These are phyloP conservation scores for Ceyx melanurus DNA, from an alignment of 2,113 vertebrate species.

Conservation along the genomic window DNA sequence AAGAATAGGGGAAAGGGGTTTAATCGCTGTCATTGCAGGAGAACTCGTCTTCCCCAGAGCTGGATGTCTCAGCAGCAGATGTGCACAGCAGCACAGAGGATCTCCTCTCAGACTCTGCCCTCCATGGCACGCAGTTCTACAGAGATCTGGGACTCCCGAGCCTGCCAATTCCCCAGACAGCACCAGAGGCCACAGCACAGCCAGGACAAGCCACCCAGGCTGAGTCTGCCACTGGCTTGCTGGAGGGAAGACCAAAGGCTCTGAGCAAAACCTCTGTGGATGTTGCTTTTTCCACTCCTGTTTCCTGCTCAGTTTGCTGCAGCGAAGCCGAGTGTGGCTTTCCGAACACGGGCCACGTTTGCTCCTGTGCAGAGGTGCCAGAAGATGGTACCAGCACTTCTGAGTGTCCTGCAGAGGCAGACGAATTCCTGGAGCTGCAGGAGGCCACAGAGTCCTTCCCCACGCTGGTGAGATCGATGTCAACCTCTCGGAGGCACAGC, in stretches of 20 bases:
- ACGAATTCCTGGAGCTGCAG: background rate
- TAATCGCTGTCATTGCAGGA: constrained; percentile 70
- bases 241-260: background rate
- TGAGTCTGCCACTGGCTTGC: background rate
- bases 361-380: background rate
- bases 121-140: constrained; percentile 83
- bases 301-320: background rate
- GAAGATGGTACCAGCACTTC: background rate
- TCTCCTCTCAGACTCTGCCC: constrained; percentile 75
- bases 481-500: constrained; percentile 84
- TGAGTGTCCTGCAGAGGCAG: background rate
- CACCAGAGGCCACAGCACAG: rapidly evolving
- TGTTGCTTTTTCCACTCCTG: background rate
- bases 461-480: constrained; percentile 79
- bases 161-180: background rate
- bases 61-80: constrained; percentile 69
- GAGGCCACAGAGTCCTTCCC: constrained; percentile 75
- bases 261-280: background rate
- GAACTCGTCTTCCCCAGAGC: constrained; percentile 66
- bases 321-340: background rate
- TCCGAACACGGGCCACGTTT: background rate
- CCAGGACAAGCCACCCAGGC: background rate
- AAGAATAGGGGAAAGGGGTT: background rate
- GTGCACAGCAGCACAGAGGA: constrained; percentile 81
- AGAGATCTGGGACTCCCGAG: constrained; percentile 77